A percentile compares a stretch with the other conserved stretches of the same genome.
Conservation (phyloP, 1,140 invertebrate species). For the Asobara japonica region DNA sequence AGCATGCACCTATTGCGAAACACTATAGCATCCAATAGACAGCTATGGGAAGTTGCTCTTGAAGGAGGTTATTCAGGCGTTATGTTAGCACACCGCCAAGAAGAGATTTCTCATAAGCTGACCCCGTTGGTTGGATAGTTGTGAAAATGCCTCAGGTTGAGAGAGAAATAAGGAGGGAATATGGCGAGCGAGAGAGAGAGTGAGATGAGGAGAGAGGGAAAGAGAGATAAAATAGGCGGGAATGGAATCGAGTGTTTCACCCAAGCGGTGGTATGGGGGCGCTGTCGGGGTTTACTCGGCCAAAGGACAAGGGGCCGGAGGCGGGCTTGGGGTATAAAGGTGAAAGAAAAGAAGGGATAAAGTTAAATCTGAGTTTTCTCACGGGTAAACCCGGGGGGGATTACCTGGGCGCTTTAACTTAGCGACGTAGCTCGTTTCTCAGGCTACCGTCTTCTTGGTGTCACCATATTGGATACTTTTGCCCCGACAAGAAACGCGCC, state of each 20-base stretch:
- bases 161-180: not conserved
- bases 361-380: constrained; percentile 59
- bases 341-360: constrained; percentile 45
- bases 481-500: constrained; percentile 22
- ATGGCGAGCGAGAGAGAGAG: constrained; percentile 27
- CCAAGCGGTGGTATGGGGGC: constrained; percentile 20
- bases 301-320: constrained; percentile 17
- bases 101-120: constrained; percentile 61
- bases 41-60: constrained; percentile 51
- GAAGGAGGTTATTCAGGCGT: constrained; percentile 51
- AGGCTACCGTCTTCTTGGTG: constrained; percentile 51
- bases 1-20: too few species aligned
- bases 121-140: constrained; percentile 40
- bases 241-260: constrained; percentile 3
- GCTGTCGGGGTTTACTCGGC: constrained; percentile 9
- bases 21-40: constrained; percentile 61
- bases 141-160: constrained; percentile 16
- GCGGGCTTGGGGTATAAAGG: not conserved
- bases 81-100: constrained; percentile 48
- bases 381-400: constrained; percentile 49
- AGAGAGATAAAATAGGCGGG: not conserved
- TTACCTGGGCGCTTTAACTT: constrained; percentile 57
- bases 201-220: not conserved
- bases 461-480: constrained; percentile 59
- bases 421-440: constrained; percentile 54